Base-by-base conservation (phyloP, 1,140 invertebrate species). In the Caenorhabditis brenneri region DNA sequence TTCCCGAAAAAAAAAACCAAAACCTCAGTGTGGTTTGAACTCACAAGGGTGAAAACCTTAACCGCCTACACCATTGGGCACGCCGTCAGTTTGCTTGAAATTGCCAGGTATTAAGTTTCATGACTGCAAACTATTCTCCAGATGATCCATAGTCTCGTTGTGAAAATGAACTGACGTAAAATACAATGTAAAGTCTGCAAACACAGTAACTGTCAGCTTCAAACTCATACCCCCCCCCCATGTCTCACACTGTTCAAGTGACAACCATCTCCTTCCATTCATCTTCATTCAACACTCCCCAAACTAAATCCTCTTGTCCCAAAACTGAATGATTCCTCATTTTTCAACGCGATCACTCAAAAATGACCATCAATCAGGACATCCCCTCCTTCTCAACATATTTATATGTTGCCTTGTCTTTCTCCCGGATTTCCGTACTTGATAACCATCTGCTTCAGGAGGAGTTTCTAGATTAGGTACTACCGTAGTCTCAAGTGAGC, bases 371-470 rank as follows among this genome's bases (percentile, higher is more conserved):
- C 65, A 39, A 74, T 74, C 65, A 65, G n/a, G 60, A 36, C 31
- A 9, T 29, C 24, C 29, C 27, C 55, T 29, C 55, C 24, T 7
- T 19, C 55, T 58, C 27, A 22, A 58, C 55, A n/a, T n/a, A 5
- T 58, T n/a, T 22, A 7, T 27, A 9, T 24, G 6, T 27, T 42
- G 24, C 42, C n/a, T 22, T 2, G 46, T 39, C 4, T 42, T 33
- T 74, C 7, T 24, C 24, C n/a, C 65, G 65, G 65, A 74, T 74
- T 74, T 74, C 36, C 65, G 36, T 42, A 46, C 24, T 74, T 74
- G 65, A 74, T 74, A 74, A 74, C 65, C 65, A 74, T 74, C 65
- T 74, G 65, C n/a, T 65, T n/a, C n/a, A n/a, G n/a, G n/a, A n/a
- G n/a, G 16, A 7, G 12, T 1, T 29, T 7, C 24, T 10, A 9